A percentile compares a stretch with the other conserved stretches of the same genome.
phyloP scores from a whole-genome alignment of 2,797 vertebrate species.

The Lutjanus campechanus region DNA sequence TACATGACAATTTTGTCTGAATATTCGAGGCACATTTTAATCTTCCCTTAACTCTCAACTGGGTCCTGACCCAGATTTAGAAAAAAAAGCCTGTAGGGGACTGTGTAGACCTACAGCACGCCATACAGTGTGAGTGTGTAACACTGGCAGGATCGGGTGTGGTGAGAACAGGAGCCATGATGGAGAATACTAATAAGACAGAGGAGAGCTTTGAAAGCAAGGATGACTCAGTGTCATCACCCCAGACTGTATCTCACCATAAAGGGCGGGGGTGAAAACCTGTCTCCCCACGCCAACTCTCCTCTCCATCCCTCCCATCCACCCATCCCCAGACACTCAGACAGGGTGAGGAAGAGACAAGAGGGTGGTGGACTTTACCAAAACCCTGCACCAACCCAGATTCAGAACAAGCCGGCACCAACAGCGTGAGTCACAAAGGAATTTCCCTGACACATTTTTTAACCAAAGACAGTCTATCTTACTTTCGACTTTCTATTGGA shows the following conservation, averaged over 20 bases:
- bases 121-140: slow-evolving; percentile 28
- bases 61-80: slow-evolving; percentile 70
- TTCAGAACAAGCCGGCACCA: slow-evolving; percentile 57
- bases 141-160: slow-evolving; percentile 50
- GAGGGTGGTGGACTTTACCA: slow-evolving; percentile 60
- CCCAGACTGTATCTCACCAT: slow-evolving; percentile 42
- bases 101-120: slow-evolving; percentile 49
- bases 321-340: slow-evolving; percentile 26
- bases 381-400: slow-evolving; percentile 53
- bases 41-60: slow-evolving; percentile 62
- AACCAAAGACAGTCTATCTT: slow-evolving; percentile 61
- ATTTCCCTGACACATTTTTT: slow-evolving; percentile 73
- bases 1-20: slow-evolving; percentile 50
- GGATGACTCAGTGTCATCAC: slow-evolving; percentile 74
- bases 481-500: slow-evolving; percentile 58
- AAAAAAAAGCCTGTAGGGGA: slow-evolving; percentile 52
- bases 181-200: slow-evolving; percentile 50
- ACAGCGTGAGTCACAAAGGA: slow-evolving; percentile 77
- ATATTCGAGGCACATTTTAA: slow-evolving; percentile 57
- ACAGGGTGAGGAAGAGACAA: slow-evolving; percentile 41
- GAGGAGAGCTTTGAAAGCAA: slow-evolving; percentile 42
- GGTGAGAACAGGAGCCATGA: slow-evolving; percentile 59
- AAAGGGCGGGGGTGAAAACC: slow-evolving; percentile 46
- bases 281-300: slow-evolving; percentile 35
- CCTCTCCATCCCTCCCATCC: slow-evolving; percentile 20